Base-by-base conservation (phyloP, 2,113 vertebrate species). In the Euleptes europaea region DNA sequence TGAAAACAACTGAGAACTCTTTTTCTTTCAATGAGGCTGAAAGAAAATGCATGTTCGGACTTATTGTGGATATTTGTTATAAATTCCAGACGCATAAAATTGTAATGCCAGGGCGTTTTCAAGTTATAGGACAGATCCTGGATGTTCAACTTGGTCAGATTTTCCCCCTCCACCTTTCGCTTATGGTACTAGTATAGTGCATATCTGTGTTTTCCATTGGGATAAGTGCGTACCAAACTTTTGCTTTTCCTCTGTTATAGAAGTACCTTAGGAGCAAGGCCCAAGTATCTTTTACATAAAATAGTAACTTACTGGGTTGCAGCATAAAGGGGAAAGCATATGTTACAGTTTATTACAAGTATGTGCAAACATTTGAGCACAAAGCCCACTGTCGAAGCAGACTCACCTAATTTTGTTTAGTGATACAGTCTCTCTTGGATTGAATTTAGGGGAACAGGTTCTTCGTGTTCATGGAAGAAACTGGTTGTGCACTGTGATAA, bases 1-100 rank as follows among this genome's bases (percentile, higher is more conserved):
- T 44, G 31, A 83, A 86, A 89, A 83, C 84, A 88, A 88, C 90
- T 91, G 92, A 90, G 87, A 90, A 91, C 87, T 86, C 83, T 93
- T 91, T 81, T 91, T 86, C 88, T 88, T 78, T 91, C 88, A 47
- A 12, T 86, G 76, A 19, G 40, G 23, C 26, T 35, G 77, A 33
- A 65, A 83, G n/a, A n/a, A 80, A 89, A 75, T 9, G 4, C 13
- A 2, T 11, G 54, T 88, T 40, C 82, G 70, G 26, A 49, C 71
- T 42, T 86, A 35, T 5, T 40, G 21, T 60, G 80, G 76, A 76
- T 77, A 0, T 69, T 47, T 2, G 0, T 0, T 33, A 40, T 4
- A 1, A 54, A 49, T 85, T 65, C 47, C n/a, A 5, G 15, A 35
- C 33, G 4, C 35, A 2, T 51, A 80, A 31, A 88, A 7, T 47